Percentiles rank a stretch among this genome's conserved stretches.
phyloP scores from a whole-genome alignment of 2,888 invertebrate genomes.

The Hypercompe scribonia region DNA sequence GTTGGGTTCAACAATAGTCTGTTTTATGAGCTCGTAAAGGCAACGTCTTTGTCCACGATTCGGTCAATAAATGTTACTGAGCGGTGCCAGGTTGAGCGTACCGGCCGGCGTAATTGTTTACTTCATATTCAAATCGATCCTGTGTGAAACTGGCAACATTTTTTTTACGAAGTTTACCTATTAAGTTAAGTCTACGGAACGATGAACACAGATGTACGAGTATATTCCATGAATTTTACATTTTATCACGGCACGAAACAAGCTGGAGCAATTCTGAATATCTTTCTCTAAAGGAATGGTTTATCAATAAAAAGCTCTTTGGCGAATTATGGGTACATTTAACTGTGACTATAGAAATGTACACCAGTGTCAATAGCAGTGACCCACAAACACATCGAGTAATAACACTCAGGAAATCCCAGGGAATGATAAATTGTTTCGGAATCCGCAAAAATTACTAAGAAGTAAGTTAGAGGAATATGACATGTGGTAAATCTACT shows the following conservation, averaged over 20 bases:
- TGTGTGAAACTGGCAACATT: constrained; percentile 39
- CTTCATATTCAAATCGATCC: constrained; percentile 50
- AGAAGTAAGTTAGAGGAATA: too few relatives aligned
- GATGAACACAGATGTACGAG: neutral
- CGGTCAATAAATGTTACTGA: constrained; percentile 74
- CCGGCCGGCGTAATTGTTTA: constrained; percentile 43
- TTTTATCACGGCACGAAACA: neutral
- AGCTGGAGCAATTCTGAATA: neutral
- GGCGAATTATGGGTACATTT: too few relatives aligned
- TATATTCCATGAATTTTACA: neutral
- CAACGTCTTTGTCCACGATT: constrained; percentile 77
- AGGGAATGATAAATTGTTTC: too few relatives aligned
- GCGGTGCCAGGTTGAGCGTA: constrained; percentile 47
- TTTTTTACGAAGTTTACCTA: neutral
- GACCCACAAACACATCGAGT: too few relatives aligned
- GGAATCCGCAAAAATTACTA: too few relatives aligned
- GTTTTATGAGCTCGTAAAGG: constrained; percentile 80
- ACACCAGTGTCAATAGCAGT: too few relatives aligned
- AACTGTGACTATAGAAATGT: too few relatives aligned
- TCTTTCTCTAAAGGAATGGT: neutral
- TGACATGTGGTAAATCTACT: too few relatives aligned
- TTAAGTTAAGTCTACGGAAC: neutral
- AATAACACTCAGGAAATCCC: too few relatives aligned
- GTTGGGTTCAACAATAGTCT: constrained; percentile 74
- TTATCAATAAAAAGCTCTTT: neutral